Evolutionary conservation across 1,140 invertebrate genomes (phyloP).

Genomic region (Neotoxoptera formosana): DNA sequence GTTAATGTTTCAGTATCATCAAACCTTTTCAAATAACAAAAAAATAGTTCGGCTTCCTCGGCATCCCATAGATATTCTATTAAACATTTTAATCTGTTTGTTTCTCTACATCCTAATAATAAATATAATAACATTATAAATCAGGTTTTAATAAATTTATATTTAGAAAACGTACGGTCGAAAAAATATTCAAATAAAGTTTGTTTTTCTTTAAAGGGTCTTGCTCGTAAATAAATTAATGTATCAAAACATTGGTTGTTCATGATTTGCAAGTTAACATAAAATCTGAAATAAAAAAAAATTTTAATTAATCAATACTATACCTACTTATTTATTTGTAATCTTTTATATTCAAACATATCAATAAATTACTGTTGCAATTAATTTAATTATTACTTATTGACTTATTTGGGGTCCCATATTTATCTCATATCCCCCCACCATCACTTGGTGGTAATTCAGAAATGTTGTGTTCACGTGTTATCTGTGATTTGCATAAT

Average conservation of each 20-base stretch:
- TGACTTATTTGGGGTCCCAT: neutral
- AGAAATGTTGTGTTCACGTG: too few relatives aligned
- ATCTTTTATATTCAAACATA: neutral
- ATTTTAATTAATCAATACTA: neutral
- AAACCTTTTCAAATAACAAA: neutral
- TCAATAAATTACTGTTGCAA: neutral
- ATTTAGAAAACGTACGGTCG: conserved; percentile 18
- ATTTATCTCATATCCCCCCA: neutral
- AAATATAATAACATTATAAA: neutral
- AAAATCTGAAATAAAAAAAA: conserved; percentile 29
- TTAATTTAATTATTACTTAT: neutral
- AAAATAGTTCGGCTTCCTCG: conserved; percentile 42
- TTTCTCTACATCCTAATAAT: conserved; percentile 37
- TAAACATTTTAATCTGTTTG: conserved; percentile 29
- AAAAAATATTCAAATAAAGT: conserved; percentile 43
- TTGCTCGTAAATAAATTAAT: neutral
- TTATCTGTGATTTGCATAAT: too few relatives aligned
- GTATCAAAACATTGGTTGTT: conserved; percentile 33
- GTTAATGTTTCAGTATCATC: conserved; percentile 32
- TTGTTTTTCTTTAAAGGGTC: neutral
- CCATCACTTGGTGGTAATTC: neutral
- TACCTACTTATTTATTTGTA: neutral
- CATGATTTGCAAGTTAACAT: conserved; percentile 32
- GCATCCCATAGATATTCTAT: neutral
- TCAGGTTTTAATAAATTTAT: neutral